A percentile compares a stretch with the other conserved stretches of the same genome.
Evolutionary conservation across 2,888 invertebrate genomes (phyloP).

Genomic region (Apomyelois bistriatella): DNA sequence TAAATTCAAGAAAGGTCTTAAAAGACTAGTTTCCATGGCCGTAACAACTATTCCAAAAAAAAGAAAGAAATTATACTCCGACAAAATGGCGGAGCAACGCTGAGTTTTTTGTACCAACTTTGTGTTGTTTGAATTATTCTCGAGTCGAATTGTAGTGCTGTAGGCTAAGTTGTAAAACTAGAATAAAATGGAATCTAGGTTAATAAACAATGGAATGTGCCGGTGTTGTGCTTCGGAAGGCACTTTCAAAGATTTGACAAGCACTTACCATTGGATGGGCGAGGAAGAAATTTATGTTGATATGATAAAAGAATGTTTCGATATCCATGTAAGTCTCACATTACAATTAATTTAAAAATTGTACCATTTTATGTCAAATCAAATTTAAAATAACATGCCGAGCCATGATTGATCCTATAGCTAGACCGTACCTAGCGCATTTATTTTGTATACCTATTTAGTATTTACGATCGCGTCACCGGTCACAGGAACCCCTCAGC

Average conservation of each 20-base stretch:
- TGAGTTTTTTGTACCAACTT: background rate
- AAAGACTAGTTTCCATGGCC: no score
- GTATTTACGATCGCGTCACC: no score
- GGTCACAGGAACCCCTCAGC: no score
- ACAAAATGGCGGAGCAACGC: background rate
- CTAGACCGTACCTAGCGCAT: no score
- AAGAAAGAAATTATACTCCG: no score
- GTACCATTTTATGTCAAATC: background rate
- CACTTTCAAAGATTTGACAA: conserved; percentile 61
- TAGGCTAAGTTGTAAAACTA: conserved; percentile 33
- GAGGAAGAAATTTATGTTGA: conserved; percentile 65
- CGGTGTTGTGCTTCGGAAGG: conserved; percentile 72
- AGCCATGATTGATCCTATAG: background rate
- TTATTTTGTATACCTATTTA: no score
- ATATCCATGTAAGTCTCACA: conserved; percentile 64
- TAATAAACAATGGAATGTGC: conserved; percentile 53
- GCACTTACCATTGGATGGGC: conserved; percentile 67
- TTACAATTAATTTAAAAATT: background rate
- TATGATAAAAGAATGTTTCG: conserved; percentile 68
- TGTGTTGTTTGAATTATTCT: background rate
- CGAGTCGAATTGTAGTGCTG: background rate
- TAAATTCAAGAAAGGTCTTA: no score
- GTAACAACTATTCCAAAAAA: no score
- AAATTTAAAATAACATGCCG: no score
- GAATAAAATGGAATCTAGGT: conserved; percentile 48